These are phyloP conservation scores for Pangasianodon hypophthalmus DNA, from an alignment of 2,113 vertebrate genomes.

Conservation along the genomic window DNA sequence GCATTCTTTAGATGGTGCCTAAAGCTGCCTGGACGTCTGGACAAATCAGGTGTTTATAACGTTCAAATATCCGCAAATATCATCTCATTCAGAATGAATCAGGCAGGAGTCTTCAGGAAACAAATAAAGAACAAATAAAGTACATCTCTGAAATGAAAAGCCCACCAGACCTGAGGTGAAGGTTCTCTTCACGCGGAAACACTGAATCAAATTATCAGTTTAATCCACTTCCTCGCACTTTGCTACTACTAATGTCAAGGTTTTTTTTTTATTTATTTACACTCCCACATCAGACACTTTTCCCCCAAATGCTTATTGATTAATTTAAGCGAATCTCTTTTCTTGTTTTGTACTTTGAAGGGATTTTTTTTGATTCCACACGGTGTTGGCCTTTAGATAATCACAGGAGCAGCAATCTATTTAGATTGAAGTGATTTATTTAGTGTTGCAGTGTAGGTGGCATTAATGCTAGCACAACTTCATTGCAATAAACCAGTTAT, in stretches of 20 bases:
- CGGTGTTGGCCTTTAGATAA: slow-evolving; percentile 13
- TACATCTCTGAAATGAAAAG: not conserved
- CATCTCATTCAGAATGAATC: not conserved
- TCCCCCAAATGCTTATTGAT: slow-evolving; percentile 20
- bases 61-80: not conserved
- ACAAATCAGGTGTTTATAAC: no score
- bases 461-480: not conserved
- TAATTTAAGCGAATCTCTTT: slow-evolving; percentile 20
- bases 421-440: no score
- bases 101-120: not conserved
- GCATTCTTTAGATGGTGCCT: no score
- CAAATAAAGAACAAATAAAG: not conserved
- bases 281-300: not conserved
- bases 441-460: not conserved
- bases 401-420: slow-evolving; percentile 16
- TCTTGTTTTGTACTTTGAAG: slow-evolving; percentile 37
- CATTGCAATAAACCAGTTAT: not conserved
- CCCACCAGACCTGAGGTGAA: not conserved
- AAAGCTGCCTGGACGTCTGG: not conserved
- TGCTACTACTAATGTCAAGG: not conserved
- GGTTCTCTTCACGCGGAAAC: not conserved
- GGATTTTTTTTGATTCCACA: slow-evolving; percentile 23
- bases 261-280: not conserved
- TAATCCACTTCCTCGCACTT: not conserved
- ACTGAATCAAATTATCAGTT: no score